These are phyloP conservation scores for Marmota flaviventris DNA, from an alignment of 2,113 vertebrate species.

Conservation along the genomic window DNA sequence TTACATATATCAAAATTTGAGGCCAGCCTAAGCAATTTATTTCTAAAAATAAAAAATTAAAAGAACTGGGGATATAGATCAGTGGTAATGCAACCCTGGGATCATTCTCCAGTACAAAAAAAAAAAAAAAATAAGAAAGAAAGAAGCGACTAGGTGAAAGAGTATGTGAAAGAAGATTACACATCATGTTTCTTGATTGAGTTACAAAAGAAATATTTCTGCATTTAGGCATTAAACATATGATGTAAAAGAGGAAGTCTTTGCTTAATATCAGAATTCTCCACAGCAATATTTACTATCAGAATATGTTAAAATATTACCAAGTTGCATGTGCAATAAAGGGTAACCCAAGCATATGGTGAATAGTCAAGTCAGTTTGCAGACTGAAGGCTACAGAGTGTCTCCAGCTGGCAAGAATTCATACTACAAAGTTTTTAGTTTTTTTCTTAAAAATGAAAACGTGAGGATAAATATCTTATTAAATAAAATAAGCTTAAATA, in stretches of 20 bases:
- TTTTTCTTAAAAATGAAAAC: background rate
- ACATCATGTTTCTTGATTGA: background rate
- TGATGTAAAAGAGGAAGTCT: background rate
- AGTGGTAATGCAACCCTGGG: too few relatives aligned
- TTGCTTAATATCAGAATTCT: background rate
- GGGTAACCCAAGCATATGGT: background rate
- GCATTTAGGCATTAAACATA: background rate
- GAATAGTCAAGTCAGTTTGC: background rate
- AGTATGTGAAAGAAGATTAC: background rate
- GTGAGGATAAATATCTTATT: background rate
- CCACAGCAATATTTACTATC: background rate
- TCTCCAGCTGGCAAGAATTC: background rate
- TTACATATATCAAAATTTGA: background rate
- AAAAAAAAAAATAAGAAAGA: background rate
- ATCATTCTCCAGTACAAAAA: background rate
- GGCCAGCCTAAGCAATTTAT: too few relatives aligned
- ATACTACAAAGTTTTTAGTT: background rate
- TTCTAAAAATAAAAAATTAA: too few relatives aligned
- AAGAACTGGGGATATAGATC: too few relatives aligned
- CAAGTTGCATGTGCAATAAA: conserved; percentile 21
- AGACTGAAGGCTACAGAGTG: background rate
- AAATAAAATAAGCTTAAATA: background rate
- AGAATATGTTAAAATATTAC: background rate
- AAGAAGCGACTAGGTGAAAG: background rate
- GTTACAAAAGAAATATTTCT: background rate